Evolutionary conservation across 2,113 vertebrate species (phyloP), one percentile per base, ranked within the genome.

Genomic region (Orycteropus afer): DNA sequence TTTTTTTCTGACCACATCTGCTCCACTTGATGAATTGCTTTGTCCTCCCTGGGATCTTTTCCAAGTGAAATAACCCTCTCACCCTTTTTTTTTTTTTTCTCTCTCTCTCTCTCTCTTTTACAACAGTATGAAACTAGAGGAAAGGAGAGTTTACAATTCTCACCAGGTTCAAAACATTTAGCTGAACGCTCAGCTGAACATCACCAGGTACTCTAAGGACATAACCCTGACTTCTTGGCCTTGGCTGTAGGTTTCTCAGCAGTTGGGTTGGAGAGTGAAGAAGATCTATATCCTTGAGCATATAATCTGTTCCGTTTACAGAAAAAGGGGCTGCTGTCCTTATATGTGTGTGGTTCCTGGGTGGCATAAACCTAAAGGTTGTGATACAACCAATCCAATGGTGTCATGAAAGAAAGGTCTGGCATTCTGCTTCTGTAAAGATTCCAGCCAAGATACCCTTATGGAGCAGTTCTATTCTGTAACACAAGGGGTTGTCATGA

Each of bases 61-160:
- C 61, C 0, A 0, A 90, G 89, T 0, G 34, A 98, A 97, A 91
- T 86, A 96, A 81, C 45, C 94, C 65, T 94, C 90, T 85, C 55
- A 83, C 86, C 2, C 3, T 91, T 84, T 90, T 82, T 93, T 97
- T 67, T 84, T 20, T 45, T 88, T 89, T n/a, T n/a, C n/a, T n/a
- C n/a, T n/a, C 51, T 82, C 89, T 92, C n/a, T 84, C 93, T 81
- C 51, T 82, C 89, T 92, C n/a, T 84, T 97, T 95, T 87, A 94
- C 37, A 96, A 74, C 94, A 91, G 92, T 93, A 93, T 91, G 95
- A 93, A 90, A 63, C 40, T 12, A 79, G 25, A 89, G 89, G 92
- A 77, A 89, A 88, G 42, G 40, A 93, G 59, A 61, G 27, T 73
- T 83, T 89, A 77, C 7, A 20, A 25, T 83, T 67, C 15, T n/a